A percentile compares a stretch with the other conserved stretches of the same genome.
phyloP scores from a whole-genome alignment of 2,888 invertebrate species.

The Noctuana brunneofusca region DNA sequence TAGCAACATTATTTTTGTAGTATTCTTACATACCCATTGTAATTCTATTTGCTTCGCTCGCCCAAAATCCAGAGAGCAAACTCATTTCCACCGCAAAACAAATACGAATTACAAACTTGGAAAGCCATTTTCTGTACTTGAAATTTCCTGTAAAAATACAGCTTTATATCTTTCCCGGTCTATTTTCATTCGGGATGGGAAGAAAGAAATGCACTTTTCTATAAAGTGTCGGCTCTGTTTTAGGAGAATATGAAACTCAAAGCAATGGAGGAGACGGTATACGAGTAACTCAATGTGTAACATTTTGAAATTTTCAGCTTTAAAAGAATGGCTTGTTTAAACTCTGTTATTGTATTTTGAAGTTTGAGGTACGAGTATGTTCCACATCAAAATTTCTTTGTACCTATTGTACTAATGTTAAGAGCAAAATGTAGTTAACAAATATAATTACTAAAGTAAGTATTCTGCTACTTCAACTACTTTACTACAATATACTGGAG shows the following conservation, averaged over 20 bases:
- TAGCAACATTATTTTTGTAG: neutral
- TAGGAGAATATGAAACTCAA: conserved; percentile 10
- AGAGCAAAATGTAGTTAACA: too few species aligned
- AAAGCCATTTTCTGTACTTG: conserved; percentile 11
- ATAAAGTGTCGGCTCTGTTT: conserved; percentile 15
- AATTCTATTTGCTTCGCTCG: conserved; percentile 2
- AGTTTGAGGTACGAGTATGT: neutral
- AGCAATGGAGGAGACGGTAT: neutral
- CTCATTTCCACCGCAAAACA: conserved; percentile 26
- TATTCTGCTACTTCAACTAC: too few species aligned
- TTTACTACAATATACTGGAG: too few species aligned
- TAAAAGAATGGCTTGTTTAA: neutral
- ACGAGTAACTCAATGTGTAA: neutral
- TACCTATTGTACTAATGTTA: too few species aligned
- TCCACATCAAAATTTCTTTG: too few species aligned
- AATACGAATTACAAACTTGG: conserved; percentile 23
- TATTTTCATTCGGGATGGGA: conserved; percentile 19
- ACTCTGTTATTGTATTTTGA: neutral
- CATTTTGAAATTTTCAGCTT: neutral
- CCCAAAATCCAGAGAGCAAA: conserved; percentile 17
- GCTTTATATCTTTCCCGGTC: conserved; percentile 3
- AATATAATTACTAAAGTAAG: too few species aligned
- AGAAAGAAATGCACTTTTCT: conserved; percentile 25
- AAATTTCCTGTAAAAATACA: conserved; percentile 31
- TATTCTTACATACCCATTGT: neutral